A percentile compares a stretch with the other conserved stretches of the same genome.
phyloP scores from a whole-genome alignment of 30 jellyfish, hydroid and myxozoan species.

The Pelagia noctiluca region DNA sequence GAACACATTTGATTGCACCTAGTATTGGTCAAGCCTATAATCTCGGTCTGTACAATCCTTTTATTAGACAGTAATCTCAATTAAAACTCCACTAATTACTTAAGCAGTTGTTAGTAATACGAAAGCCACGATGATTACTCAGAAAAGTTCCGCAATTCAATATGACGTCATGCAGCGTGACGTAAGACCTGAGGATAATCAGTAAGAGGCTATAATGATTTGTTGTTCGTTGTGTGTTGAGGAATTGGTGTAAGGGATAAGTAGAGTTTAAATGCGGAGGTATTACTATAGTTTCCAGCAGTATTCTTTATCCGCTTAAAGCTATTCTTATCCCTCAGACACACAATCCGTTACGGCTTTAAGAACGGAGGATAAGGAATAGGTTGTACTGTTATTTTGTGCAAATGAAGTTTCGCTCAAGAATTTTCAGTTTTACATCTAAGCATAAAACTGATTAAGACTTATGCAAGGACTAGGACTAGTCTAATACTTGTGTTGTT shows the following conservation, averaged over 20 bases:
- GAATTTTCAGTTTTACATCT: no score
- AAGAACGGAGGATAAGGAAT: no score
- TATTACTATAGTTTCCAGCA: background rate
- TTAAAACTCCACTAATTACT: background rate
- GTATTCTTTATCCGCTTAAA: no score
- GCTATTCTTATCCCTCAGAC: no score
- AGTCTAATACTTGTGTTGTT: no score
- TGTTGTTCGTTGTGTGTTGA: background rate
- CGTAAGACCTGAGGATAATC: background rate
- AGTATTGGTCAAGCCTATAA: no score
- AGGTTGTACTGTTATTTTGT: no score
- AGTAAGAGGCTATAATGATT: background rate
- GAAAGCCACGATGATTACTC: background rate
- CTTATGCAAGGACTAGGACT: no score
- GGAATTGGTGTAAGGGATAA: background rate
- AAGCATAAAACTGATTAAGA: no score
- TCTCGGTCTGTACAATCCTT: background rate
- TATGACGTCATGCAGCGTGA: background rate
- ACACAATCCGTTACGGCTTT: no score
- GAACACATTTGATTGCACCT: background rate
- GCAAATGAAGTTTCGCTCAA: no score
- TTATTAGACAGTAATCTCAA: background rate
- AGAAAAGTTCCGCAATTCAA: background rate
- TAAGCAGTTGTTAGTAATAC: constrained; percentile 7
- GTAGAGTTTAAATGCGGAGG: background rate